These are phyloP conservation scores for Rhopalosiphum maidis DNA, from an alignment of 1,140 invertebrate species.

Conservation along the genomic window DNA sequence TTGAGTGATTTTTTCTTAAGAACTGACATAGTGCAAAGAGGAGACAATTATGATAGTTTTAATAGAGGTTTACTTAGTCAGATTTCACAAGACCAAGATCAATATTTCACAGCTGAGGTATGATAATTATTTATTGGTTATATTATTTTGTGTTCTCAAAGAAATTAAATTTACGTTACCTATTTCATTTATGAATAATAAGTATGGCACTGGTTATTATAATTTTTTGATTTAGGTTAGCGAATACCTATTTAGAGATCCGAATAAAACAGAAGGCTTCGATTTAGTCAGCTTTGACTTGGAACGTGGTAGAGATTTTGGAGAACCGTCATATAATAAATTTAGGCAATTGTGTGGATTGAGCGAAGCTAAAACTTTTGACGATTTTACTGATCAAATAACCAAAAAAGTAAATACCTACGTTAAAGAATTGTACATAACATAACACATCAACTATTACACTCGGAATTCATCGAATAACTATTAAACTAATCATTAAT, in stretches of 20 bases:
- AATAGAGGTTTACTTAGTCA: slow-evolving; percentile 74
- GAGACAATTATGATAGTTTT: slow-evolving; percentile 58
- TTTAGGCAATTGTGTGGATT: slow-evolving; percentile 81
- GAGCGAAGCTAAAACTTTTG: slow-evolving; percentile 69
- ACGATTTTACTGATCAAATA: slow-evolving; percentile 59
- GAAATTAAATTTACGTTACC: neutral
- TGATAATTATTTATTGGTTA: slow-evolving; percentile 58
- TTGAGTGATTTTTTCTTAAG: slow-evolving; percentile 56
- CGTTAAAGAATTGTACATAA: neutral
- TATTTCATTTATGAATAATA: neutral
- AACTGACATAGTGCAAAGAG: slow-evolving; percentile 57
- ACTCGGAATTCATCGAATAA: neutral
- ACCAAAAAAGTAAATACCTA: slow-evolving; percentile 57
- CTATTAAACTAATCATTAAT: neutral
- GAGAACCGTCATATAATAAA: slow-evolving; percentile 81
- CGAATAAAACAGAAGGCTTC: slow-evolving; percentile 70
- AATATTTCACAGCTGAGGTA: slow-evolving; percentile 73
- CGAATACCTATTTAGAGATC: neutral
- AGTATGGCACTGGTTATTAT: neutral
- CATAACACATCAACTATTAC: neutral
- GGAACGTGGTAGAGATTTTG: slow-evolving; percentile 88
- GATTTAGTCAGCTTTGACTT: slow-evolving; percentile 88
- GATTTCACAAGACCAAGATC: slow-evolving; percentile 72
- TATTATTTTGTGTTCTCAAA: neutral
- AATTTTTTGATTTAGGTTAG: slow-evolving; percentile 10